These are phyloP conservation scores for Prionace glauca DNA, from an alignment of 2,797 vertebrate species.

Conservation along the genomic window DNA sequence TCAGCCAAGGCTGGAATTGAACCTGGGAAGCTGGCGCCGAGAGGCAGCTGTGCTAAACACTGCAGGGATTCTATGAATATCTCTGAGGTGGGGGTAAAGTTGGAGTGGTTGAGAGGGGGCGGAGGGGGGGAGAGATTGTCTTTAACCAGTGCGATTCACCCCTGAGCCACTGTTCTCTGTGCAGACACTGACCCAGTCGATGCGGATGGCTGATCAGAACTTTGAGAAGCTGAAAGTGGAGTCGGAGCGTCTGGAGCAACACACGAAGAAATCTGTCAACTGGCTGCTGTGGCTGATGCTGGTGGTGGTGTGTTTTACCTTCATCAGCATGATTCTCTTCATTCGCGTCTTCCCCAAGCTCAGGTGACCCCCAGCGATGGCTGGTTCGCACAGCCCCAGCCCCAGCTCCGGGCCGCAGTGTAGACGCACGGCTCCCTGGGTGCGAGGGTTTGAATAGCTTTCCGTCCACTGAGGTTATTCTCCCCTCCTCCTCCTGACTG, in stretches of 20 bases:
- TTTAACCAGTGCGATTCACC: neutral
- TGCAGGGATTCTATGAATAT: too few relatives aligned
- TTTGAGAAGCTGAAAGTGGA: slow-evolving; percentile 92
- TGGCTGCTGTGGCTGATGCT: slow-evolving; percentile 96
- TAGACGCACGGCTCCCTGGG: neutral
- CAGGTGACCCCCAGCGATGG: slow-evolving; percentile 60
- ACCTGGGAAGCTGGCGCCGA: too few relatives aligned
- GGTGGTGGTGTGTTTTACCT: slow-evolving; percentile 84
- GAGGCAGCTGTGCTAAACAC: too few relatives aligned
- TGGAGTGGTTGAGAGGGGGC: neutral
- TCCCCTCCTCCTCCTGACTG: neutral
- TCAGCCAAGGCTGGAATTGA: too few relatives aligned
- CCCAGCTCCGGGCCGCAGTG: neutral
- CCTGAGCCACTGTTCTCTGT: neutral
- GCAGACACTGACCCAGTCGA: slow-evolving; percentile 83
- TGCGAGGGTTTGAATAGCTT: neutral
- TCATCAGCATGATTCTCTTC: slow-evolving; percentile 97
- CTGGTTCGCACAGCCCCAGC: neutral
- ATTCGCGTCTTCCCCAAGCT: slow-evolving; percentile 88
- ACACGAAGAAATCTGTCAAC: slow-evolving; percentile 93
- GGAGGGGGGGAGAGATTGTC: too few relatives aligned
- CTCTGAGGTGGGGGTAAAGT: too few relatives aligned
- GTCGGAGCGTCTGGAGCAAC: slow-evolving; percentile 88
- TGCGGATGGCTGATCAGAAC: slow-evolving; percentile 87
- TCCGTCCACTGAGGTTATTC: neutral